A percentile compares a stretch with the other conserved stretches of the same genome.
Evolutionary conservation across 2,888 invertebrate genomes (phyloP).

Genomic region (Trissoscelio sp.): DNA sequence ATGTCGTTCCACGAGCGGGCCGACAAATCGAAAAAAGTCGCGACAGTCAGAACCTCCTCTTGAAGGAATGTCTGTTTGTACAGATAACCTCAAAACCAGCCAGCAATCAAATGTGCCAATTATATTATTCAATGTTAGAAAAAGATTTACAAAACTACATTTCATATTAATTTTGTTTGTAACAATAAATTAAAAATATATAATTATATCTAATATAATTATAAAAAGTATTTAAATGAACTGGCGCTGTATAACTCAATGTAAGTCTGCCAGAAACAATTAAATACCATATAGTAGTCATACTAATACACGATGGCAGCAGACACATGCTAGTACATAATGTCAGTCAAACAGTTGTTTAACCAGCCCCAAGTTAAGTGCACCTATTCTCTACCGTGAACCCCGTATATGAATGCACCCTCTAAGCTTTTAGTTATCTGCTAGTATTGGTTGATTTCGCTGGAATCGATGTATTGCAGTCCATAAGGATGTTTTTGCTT

Average conservation of each 20-base stretch:
- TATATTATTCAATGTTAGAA: too few relatives aligned
- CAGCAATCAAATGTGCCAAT: too few relatives aligned
- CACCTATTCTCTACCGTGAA: slow-evolving; percentile 70
- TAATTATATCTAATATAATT: too few relatives aligned
- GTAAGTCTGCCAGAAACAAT: slow-evolving; percentile 26
- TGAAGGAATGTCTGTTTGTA: too few relatives aligned
- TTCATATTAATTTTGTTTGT: too few relatives aligned
- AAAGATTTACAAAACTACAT: too few relatives aligned
- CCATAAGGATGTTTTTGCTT: slow-evolving; percentile 30
- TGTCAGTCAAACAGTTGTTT: slow-evolving; percentile 83
- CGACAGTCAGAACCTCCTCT: too few relatives aligned
- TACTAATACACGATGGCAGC: slow-evolving; percentile 81
- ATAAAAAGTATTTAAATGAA: background rate
- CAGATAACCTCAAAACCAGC: too few relatives aligned
- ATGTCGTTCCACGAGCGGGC: too few relatives aligned
- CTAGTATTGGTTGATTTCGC: slow-evolving; percentile 40
- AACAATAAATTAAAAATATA: too few relatives aligned
- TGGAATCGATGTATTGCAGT: slow-evolving; percentile 24
- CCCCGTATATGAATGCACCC: slow-evolving; percentile 53
- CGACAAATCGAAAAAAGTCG: too few relatives aligned
- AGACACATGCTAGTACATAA: slow-evolving; percentile 83
- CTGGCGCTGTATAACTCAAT: background rate
- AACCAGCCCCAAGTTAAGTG: slow-evolving; percentile 83
- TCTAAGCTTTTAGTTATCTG: slow-evolving; percentile 55
- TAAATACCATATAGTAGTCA: slow-evolving; percentile 65